Evolutionary conservation across 1,140 invertebrate species (phyloP).

Genomic region (Pseudomyrmex gracilis): DNA sequence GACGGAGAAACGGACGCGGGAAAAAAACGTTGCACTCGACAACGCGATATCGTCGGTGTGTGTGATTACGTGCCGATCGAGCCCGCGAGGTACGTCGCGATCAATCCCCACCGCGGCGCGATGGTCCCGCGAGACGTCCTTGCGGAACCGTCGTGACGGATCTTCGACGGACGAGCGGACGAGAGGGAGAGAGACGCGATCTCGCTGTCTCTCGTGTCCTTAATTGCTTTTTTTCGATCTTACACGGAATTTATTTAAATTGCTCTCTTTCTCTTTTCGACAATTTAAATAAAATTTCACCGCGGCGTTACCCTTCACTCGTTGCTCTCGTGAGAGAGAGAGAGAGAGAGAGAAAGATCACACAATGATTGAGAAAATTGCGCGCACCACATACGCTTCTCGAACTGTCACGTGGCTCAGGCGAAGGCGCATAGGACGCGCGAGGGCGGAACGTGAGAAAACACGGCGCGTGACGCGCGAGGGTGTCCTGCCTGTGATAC

Average conservation of each 20-base stretch:
- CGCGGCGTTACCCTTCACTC: too few species aligned
- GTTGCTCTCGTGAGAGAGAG: too few species aligned
- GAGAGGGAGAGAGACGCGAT: neutral
- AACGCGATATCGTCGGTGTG: neutral
- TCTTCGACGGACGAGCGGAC: neutral
- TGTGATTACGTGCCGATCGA: constrained; percentile 18
- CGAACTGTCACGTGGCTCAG: neutral
- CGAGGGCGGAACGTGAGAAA: constrained; percentile 32
- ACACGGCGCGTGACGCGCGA: constrained; percentile 9
- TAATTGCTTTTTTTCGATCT: neutral
- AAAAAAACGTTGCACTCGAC: constrained; percentile 26
- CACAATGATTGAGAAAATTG: neutral
- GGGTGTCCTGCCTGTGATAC: neutral
- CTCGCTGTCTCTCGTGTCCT: neutral
- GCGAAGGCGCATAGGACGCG: constrained; percentile 3
- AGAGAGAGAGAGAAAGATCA: too few species aligned
- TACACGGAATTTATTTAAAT: too few species aligned
- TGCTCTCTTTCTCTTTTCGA: too few species aligned
- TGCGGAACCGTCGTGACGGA: constrained; percentile 22
- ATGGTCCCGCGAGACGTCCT: constrained; percentile 19
- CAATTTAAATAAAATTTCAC: too few species aligned
- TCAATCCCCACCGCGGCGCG: constrained; percentile 7
- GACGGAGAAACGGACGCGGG: neutral
- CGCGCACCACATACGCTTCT: constrained; percentile 6
- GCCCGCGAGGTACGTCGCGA: constrained; percentile 7